Conservation (phyloP, 1,140 invertebrate genomes). For the Agrilus planipennis region DNA sequence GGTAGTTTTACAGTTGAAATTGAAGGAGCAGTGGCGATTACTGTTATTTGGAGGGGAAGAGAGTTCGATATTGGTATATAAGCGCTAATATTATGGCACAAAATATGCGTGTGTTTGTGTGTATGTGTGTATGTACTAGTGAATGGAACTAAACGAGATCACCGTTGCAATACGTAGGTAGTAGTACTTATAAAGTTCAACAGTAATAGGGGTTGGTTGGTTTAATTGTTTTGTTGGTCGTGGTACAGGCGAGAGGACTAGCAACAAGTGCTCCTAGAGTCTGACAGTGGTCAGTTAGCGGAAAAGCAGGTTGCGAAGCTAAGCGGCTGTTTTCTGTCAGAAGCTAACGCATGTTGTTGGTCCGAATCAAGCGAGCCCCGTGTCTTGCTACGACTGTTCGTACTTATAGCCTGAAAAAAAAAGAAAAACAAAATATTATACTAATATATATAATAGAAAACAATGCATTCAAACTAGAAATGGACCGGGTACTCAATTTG, state of each 20-base stretch:
- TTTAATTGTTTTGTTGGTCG: constrained; percentile 2
- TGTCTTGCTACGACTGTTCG: constrained; percentile 16
- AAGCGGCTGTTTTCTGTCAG: constrained; percentile 29
- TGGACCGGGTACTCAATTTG: too few relatives aligned
- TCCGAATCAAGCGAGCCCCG: constrained; percentile 20
- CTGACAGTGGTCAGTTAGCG: constrained; percentile 10
- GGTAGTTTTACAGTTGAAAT: too few relatives aligned
- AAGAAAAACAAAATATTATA: constrained; percentile 3
- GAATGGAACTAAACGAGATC: constrained; percentile 1
- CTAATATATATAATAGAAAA: too few relatives aligned
- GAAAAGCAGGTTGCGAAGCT: constrained; percentile 29
- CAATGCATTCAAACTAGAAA: too few relatives aligned
- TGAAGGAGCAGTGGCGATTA: too few relatives aligned
- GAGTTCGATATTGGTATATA: too few relatives aligned
- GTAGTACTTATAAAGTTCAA: too few relatives aligned
- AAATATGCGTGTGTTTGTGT: too few relatives aligned
- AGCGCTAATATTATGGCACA: too few relatives aligned
- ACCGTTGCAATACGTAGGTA: too few relatives aligned
- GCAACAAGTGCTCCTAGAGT: constrained; percentile 2
- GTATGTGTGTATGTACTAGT: not conserved
- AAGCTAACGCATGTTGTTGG: constrained; percentile 30
- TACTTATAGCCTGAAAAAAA: constrained; percentile 4
- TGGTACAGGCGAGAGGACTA: constrained; percentile 2
- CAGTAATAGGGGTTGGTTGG: too few relatives aligned
- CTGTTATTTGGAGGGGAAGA: too few relatives aligned